Evolutionary conservation across 2,113 vertebrate species (phyloP).

Genomic region (Oenanthe oenanthe): DNA sequence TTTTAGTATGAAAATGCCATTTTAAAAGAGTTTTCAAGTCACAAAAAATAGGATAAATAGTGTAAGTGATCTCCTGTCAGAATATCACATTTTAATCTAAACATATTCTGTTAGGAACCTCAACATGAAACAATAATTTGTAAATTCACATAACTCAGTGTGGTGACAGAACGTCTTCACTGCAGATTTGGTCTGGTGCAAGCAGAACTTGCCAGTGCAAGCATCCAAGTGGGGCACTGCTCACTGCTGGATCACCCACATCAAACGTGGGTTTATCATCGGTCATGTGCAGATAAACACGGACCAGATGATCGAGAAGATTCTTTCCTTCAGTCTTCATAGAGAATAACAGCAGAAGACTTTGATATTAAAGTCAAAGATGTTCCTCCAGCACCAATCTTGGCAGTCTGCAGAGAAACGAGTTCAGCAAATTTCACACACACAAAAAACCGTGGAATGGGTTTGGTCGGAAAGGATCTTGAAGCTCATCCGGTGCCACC

Average conservation of each 20-base stretch:
- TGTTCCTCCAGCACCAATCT: not conserved
- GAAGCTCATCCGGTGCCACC: not conserved
- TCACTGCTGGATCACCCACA: not conserved
- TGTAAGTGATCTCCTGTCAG: not conserved
- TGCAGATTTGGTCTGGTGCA: not conserved
- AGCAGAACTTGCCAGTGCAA: not conserved
- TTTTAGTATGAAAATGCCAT: not conserved
- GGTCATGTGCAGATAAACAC: not conserved
- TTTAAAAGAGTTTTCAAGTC: not conserved
- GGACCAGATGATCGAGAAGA: not conserved
- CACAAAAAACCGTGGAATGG: not conserved
- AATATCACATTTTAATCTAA: not conserved
- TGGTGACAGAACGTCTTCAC: not conserved
- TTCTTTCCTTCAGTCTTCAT: not conserved
- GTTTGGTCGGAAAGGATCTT: not conserved
- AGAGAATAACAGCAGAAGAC: not conserved
- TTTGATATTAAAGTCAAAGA: not conserved
- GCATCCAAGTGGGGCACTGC: not conserved
- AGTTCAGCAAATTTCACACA: not conserved
- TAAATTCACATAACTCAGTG: not conserved
- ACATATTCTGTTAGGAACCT: not conserved
- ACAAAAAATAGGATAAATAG: not conserved
- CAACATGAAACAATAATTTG: not conserved
- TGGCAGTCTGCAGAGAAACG: rapidly evolving
- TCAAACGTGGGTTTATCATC: not conserved